Evolutionary conservation across 2,888 invertebrate species (phyloP), one percentile per base, ranked within the genome.

Genomic region (Terebella lapidaria): DNA sequence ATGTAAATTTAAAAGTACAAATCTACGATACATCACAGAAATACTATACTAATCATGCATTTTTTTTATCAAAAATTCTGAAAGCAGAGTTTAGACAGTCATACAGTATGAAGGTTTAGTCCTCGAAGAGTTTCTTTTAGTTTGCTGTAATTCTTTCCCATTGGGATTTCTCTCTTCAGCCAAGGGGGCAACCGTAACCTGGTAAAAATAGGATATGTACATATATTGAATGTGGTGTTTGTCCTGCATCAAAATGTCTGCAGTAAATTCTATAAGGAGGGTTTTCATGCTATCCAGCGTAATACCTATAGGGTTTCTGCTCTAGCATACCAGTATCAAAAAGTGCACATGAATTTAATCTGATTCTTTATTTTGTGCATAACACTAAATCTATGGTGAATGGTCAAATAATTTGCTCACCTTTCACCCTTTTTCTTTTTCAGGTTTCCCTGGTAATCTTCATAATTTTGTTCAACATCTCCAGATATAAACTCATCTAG

Each of bases 91-190:
- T 20, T n/a, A n/a, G n/a, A n/a, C n/a, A n/a, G n/a, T 27, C 73
- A 66, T 58, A 96, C 96, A 0, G 97, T 97, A 70, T 92, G 90
- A 30, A 97, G 83, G 71, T 94, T 94, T 22, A 95, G 83, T 53
- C 88, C 86, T 35, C 94, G 84, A 1, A 97, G 83, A 74, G 92
- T 91, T 57, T 89, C 85, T 77, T 95, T 96, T 4, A 97, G 82
- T 72, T 73, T 85, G 86, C 67, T 69, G 77, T 88, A 96, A 80
- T 93, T 94, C 73, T 89, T 86, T 71, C 93, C 96, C 68, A 89
- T 87, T 0, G 96, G 96, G 72, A 96, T 95, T 70, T 91, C 87
- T 5, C 91, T 92, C 80, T 95, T 95, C 47, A 97, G 80, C 96
- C 96, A 96, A 1, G 94, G 93, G 1, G 96, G 96, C 54, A 97